phyloP scores from a whole-genome alignment of 2,888 invertebrate genomes.

The Sinodicranocentrus sp. region DNA sequence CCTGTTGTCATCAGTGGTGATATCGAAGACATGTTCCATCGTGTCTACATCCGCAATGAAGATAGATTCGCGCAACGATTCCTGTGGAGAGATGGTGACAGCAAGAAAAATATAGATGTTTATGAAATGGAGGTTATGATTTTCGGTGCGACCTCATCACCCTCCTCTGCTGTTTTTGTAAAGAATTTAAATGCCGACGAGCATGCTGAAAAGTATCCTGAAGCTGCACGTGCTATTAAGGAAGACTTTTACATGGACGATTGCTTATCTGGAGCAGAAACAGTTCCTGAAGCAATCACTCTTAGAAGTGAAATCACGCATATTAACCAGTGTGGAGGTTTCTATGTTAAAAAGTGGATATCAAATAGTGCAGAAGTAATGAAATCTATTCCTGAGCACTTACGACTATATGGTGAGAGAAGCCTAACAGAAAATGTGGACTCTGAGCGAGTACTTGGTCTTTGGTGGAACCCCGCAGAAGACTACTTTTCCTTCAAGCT shows the following conservation, averaged over 20 bases:
- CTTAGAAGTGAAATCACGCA: constrained; percentile 1
- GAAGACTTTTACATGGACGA: constrained; percentile 47
- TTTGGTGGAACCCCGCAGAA: constrained; percentile 35
- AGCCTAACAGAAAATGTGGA: not conserved
- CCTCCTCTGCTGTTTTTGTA: constrained; percentile 50
- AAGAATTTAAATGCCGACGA: constrained; percentile 34
- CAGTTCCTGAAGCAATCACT: constrained; percentile 10
- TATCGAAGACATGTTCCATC: constrained; percentile 55
- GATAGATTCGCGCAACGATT: constrained; percentile 49
- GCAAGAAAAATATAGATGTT: not conserved
- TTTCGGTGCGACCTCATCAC: constrained; percentile 64
- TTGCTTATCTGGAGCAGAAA: constrained; percentile 5
- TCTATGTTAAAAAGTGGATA: constrained; percentile 45
- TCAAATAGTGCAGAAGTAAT: constrained; percentile 10
- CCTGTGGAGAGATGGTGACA: constrained; percentile 47
- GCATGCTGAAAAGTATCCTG: constrained; percentile 20
- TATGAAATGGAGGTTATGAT: constrained; percentile 45
- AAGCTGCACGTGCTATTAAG: constrained; percentile 23
- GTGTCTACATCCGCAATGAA: constrained; percentile 31
- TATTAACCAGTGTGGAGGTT: constrained; percentile 22
- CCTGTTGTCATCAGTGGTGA: not conserved
- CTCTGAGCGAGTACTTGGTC: constrained; percentile 48
- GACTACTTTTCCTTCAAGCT: constrained; percentile 43
- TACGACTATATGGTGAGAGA: constrained; percentile 11
- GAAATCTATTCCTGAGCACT: constrained; percentile 21